Evolutionary conservation across 2,113 vertebrate genomes (phyloP).

Genomic region (Heptranchias perlo): DNA sequence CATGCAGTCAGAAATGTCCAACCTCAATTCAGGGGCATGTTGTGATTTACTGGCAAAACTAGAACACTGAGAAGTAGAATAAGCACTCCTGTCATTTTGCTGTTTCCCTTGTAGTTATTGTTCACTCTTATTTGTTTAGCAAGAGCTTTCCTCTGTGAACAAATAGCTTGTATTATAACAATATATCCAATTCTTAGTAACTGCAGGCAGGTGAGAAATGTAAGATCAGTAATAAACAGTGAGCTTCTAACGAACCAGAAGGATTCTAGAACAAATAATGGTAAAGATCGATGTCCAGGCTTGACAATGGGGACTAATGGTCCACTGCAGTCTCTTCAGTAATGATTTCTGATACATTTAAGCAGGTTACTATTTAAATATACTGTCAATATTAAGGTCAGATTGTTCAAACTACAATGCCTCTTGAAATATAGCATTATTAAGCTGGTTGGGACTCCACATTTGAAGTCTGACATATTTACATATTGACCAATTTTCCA

Average conservation of each 20-base stretch:
- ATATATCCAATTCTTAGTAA: neutral
- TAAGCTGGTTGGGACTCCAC: neutral
- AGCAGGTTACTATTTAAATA: neutral
- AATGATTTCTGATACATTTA: neutral
- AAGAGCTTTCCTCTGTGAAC: neutral
- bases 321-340: neutral
- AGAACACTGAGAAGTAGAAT: neutral
- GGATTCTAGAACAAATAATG: neutral
- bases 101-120: neutral
- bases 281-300: neutral
- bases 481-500: neutral
- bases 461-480: neutral
- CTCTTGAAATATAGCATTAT: neutral
- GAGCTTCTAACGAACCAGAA: neutral
- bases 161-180: neutral
- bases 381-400: neutral
- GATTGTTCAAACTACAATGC: neutral
- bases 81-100: neutral
- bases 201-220: neutral
- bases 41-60: neutral
- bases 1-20: neutral
- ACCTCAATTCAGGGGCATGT: neutral
- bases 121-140: neutral
- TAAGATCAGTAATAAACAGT: neutral
- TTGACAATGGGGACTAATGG: neutral